phyloP scores from a whole-genome alignment of 2,888 invertebrate species.

The Phortica magna region DNA sequence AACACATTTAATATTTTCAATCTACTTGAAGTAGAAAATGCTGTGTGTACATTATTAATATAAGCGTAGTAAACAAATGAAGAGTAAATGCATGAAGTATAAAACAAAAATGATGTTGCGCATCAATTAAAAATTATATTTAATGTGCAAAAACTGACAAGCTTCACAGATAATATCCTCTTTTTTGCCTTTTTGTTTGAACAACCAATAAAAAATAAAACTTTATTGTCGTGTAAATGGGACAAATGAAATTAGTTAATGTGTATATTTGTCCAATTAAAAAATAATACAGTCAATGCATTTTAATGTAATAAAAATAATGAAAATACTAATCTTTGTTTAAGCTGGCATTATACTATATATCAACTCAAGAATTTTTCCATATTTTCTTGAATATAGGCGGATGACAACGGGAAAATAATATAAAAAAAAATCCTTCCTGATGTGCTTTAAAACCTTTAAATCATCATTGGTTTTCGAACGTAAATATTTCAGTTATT shows the following conservation, averaged over 20 bases:
- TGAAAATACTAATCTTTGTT: too few relatives aligned
- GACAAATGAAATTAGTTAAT: background rate
- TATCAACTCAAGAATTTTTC: too few relatives aligned
- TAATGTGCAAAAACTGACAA: conserved; percentile 47
- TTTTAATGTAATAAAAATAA: conserved; percentile 31
- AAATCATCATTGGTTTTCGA: too few relatives aligned
- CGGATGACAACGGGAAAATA: too few relatives aligned
- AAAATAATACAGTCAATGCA: conserved; percentile 51
- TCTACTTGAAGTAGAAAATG: conserved; percentile 26
- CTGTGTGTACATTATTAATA: background rate
- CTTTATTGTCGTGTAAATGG: background rate
- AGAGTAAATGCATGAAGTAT: conserved; percentile 32
- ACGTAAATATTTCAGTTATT: too few relatives aligned
- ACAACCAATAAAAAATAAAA: background rate
- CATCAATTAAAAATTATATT: conserved; percentile 53
- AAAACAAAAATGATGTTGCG: conserved; percentile 64
- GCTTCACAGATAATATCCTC: conserved; percentile 12
- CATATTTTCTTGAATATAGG: too few relatives aligned
- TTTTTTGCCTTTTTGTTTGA: background rate
- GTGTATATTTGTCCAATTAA: background rate
- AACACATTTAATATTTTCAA: conserved; percentile 8
- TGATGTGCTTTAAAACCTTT: too few relatives aligned
- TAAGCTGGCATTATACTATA: too few relatives aligned
- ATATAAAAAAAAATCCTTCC: too few relatives aligned
- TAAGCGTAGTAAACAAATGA: conserved; percentile 33